These are phyloP conservation scores for Manis javanica DNA, from an alignment of 2,797 vertebrate genomes.

Conservation along the genomic window DNA sequence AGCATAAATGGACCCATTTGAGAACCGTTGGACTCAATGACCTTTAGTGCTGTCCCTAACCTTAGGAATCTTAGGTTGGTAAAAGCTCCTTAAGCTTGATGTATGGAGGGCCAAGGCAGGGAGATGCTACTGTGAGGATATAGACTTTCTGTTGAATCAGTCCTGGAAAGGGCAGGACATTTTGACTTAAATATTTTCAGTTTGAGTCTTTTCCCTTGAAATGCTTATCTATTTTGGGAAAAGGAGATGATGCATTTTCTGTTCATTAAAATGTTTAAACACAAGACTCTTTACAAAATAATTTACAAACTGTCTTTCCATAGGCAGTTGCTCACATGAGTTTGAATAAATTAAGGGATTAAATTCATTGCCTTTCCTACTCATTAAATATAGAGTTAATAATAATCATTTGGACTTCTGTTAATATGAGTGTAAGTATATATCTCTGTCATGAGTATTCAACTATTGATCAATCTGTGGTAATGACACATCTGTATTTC, in stretches of 20 bases:
- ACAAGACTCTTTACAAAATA: slow-evolving; percentile 55
- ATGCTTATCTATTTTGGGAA: slow-evolving; percentile 28
- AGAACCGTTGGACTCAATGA: background rate
- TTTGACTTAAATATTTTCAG: slow-evolving; percentile 53
- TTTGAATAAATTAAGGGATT: slow-evolving; percentile 54
- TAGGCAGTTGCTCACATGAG: background rate
- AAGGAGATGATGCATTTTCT: background rate
- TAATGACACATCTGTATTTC: background rate
- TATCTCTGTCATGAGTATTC: slow-evolving; percentile 37
- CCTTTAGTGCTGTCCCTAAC: background rate
- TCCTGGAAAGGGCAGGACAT: slow-evolving; percentile 39
- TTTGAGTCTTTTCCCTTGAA: slow-evolving; percentile 35
- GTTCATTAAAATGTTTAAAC: slow-evolving; percentile 37
- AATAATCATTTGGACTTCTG: background rate
- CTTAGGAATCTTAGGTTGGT: slow-evolving; percentile 20
- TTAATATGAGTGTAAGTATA: background rate
- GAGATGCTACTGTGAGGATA: background rate
- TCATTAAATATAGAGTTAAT: slow-evolving; percentile 29
- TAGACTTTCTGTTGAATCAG: slow-evolving; percentile 2
- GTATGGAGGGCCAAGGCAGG: background rate
- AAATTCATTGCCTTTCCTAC: slow-evolving; percentile 20
- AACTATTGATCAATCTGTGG: slow-evolving; percentile 22
- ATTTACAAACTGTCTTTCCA: background rate
- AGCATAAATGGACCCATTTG: background rate
- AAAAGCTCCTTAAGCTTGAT: background rate